Percentiles rank a stretch among this genome's conserved stretches.
These are phyloP conservation scores for Oeneis ivallda DNA, from an alignment of 2,888 invertebrate species.

Conservation along the genomic window DNA sequence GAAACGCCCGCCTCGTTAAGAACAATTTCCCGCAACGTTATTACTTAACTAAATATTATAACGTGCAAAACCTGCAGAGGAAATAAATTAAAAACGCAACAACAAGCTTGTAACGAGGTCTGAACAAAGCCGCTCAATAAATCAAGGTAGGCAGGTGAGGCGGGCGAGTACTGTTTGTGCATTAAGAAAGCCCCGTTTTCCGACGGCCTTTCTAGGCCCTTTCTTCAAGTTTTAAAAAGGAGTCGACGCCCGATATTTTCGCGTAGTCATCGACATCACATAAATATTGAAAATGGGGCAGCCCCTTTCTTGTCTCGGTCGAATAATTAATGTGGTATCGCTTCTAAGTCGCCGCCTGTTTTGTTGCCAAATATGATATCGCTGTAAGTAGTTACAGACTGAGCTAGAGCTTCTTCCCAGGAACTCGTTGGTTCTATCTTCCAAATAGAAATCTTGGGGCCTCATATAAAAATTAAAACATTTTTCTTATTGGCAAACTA, in stretches of 20 bases:
- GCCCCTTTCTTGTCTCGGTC: slow-evolving; percentile 78
- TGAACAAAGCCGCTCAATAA: slow-evolving; percentile 79
- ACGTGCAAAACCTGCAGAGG: slow-evolving; percentile 69
- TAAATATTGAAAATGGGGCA: slow-evolving; percentile 82
- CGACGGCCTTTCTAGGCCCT: slow-evolving; percentile 77
- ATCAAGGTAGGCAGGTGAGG: slow-evolving; percentile 78
- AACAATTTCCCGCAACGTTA: slow-evolving; percentile 53
- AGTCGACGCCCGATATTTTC: slow-evolving; percentile 79
- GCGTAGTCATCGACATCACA: slow-evolving; percentile 82
- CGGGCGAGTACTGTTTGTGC: slow-evolving; percentile 76
- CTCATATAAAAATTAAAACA: no score
- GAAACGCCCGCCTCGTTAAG: slow-evolving; percentile 16
- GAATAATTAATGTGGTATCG: slow-evolving; percentile 79
- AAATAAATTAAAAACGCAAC: slow-evolving; percentile 82
- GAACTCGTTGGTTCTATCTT: neutral
- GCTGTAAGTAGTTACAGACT: slow-evolving; percentile 38
- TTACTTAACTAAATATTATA: slow-evolving; percentile 74
- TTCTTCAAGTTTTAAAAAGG: slow-evolving; percentile 81
- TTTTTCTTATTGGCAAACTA: no score
- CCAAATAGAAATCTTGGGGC: no score
- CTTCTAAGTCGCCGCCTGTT: slow-evolving; percentile 73
- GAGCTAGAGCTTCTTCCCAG: neutral
- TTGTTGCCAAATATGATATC: slow-evolving; percentile 72
- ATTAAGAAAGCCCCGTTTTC: slow-evolving; percentile 78
- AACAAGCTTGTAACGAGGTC: slow-evolving; percentile 78